phyloP scores from a whole-genome alignment of 1,140 invertebrate genomes.

The Zeugodacus cucurbitae region DNA sequence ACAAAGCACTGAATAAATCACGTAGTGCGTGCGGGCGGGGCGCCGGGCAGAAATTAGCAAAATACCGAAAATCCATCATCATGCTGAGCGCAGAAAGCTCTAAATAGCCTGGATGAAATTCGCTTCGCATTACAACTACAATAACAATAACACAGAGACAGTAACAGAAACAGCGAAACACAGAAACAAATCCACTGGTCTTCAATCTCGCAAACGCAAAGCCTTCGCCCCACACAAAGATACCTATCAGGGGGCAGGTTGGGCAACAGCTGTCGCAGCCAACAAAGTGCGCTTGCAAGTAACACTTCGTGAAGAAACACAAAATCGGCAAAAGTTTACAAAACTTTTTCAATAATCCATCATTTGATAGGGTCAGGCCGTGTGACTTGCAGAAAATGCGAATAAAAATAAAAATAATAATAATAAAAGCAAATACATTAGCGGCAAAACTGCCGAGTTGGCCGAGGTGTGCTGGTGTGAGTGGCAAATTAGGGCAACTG shows the following conservation, averaged over 20 bases:
- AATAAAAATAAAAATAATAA: neutral
- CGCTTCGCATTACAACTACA: neutral
- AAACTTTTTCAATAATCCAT: conserved; percentile 39
- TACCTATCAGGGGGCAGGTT: neutral
- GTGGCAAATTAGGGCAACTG: neutral
- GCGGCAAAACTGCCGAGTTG: neutral
- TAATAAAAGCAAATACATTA: neutral
- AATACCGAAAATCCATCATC: conserved; percentile 13
- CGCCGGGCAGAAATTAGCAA: conserved; percentile 6
- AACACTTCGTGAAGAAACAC: neutral
- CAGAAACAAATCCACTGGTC: neutral
- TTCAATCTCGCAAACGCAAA: neutral
- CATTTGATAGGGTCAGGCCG: neutral
- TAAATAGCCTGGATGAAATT: neutral
- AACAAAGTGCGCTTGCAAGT: neutral
- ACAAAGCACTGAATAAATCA: too few relatives aligned
- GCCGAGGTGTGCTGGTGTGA: neutral
- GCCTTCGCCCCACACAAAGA: neutral
- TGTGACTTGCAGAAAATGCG: neutral
- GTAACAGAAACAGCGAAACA: neutral
- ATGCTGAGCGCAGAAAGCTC: neutral
- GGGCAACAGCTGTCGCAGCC: neutral
- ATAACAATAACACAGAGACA: neutral
- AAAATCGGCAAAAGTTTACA: neutral
- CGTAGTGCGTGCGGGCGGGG: neutral